phyloP scores from a whole-genome alignment of 2,113 vertebrate genomes.

The Odontophorus gujanensis region DNA sequence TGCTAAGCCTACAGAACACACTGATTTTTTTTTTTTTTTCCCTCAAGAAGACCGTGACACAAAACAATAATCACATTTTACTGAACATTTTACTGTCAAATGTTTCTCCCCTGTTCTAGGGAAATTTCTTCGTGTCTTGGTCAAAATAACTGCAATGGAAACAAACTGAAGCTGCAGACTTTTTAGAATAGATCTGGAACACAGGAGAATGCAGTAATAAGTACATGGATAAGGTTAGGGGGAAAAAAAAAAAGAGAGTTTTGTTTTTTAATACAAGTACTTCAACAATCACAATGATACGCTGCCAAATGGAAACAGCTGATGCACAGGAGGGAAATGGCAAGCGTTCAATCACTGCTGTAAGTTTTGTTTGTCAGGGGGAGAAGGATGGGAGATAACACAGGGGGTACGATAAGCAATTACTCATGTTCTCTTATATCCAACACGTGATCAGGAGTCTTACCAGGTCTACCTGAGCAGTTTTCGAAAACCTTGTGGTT shows the following conservation, averaged over 20 bases:
- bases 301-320: neutral
- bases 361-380: too few relatives aligned
- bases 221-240: neutral
- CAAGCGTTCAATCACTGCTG: neutral
- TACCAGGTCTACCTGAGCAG: neutral
- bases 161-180: neutral
- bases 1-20: neutral
- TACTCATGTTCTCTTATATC: neutral
- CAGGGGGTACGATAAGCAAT: neutral
- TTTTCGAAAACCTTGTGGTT: neutral
- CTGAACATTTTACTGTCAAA: neutral
- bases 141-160: neutral
- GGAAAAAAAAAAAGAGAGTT: rapidly evolving
- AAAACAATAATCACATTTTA: neutral
- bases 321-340: neutral
- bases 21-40: neutral
- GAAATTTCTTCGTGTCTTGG: neutral
- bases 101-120: neutral
- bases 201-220: neutral
- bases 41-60: neutral
- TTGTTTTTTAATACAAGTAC: neutral
- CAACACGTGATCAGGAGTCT: neutral
- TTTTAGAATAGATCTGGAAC: neutral
- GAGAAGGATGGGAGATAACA: too few relatives aligned
- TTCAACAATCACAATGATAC: neutral